Evolutionary conservation across 2,888 invertebrate species (phyloP), one percentile per base, ranked within the genome.

Genomic region (Mongoloraphidia duomilia): DNA sequence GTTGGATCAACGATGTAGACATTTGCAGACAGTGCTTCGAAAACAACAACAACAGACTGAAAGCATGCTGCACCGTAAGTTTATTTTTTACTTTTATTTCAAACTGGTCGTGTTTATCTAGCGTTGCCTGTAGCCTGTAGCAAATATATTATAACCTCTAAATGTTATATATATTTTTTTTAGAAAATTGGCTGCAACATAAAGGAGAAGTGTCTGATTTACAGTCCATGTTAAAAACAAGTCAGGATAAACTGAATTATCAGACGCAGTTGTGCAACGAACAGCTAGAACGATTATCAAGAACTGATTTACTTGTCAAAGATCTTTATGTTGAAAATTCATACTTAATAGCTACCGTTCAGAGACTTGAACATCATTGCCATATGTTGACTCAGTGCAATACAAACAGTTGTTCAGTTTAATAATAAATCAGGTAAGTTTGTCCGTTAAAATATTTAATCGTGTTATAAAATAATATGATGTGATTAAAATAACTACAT

Each of bases 301-400:
- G 77, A 60, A 80, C 84, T 12, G 89, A 89, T 65, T 64, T 83
- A 59, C 71, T 88, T 42, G 82, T 86, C 17, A 85, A 86, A 69
- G 88, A 89, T 61, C 72, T 91, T 52, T 90, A 83, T 68, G 77
- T 88, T 46, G 89, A 90, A 68, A 90, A 90, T 70, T 82, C 88
- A 47, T 82, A 84, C 65, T 73, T 90, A 50, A 73, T 79, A 50
- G 80, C 80, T 14, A 79, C 76, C 48, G 69, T 78, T 14, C 75
- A 76, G 61, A 68, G 72, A 50, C 64, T 77, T 34, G 74, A 78
- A 60, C 72, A 76, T 58, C 71, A 71, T 56, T 72, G 71, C 59
- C 69, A 71, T 53, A 65, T 71, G 57, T 59, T 74, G 54, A 65
- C 68, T 34, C 70, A 72, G 56, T 69, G 65, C 54, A 63, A 61